Evolutionary conservation across 2,797 vertebrate genomes (phyloP).

Genomic region (Gallinago nigripennis): DNA sequence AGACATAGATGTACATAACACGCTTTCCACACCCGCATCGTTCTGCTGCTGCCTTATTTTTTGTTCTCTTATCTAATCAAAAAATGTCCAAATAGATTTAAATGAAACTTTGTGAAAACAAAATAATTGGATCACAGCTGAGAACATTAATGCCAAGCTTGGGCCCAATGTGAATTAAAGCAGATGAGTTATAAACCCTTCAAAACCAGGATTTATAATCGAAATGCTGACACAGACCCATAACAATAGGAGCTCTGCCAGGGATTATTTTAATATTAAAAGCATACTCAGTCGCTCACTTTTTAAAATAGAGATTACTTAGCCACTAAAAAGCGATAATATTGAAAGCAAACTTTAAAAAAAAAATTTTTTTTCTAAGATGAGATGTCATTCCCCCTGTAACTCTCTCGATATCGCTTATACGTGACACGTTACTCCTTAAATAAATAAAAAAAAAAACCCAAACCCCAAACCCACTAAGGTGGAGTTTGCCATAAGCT

Average conservation of each 20-base stretch:
- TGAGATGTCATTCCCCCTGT: background rate
- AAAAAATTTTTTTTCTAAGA: background rate
- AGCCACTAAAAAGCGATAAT: slow-evolving; percentile 20
- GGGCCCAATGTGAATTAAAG: slow-evolving; percentile 54
- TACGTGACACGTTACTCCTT: background rate
- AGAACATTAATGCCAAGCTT: slow-evolving; percentile 36
- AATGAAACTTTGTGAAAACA: slow-evolving; percentile 48
- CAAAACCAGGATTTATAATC: slow-evolving; percentile 63
- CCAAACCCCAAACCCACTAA: background rate
- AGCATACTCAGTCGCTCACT: slow-evolving; percentile 55
- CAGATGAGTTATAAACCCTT: slow-evolving; percentile 67
- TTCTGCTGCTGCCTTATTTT: background rate
- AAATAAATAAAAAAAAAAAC: background rate
- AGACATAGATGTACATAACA: background rate
- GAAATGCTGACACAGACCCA: slow-evolving; percentile 63
- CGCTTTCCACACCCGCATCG: background rate
- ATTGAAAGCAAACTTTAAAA: slow-evolving; percentile 25
- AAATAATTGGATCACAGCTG: slow-evolving; percentile 13
- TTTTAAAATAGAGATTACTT: slow-evolving; percentile 59
- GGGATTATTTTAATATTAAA: slow-evolving; percentile 74
- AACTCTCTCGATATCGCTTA: background rate
- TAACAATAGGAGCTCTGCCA: slow-evolving; percentile 66
- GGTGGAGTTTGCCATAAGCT: slow-evolving; percentile 50
- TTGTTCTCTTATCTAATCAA: background rate
- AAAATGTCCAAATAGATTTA: slow-evolving; percentile 12